A percentile compares a stretch with the other conserved stretches of the same genome.
phyloP scores from a whole-genome alignment of 1,140 invertebrate genomes.

The Anthonomus grandis region DNA sequence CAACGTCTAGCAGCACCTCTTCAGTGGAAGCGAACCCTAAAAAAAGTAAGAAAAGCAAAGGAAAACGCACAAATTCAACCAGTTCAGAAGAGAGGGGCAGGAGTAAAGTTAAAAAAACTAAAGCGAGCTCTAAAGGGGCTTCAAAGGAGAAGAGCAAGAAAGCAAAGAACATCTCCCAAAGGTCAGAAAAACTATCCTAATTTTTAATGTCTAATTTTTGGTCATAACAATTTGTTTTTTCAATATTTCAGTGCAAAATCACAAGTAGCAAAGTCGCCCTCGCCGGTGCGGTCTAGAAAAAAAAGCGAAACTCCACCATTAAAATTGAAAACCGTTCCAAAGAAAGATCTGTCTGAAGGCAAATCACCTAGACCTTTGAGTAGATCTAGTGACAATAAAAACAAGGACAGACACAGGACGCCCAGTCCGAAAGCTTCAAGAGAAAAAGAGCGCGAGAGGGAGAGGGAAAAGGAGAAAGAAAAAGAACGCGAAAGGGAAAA shows the following conservation, averaged over 20 bases:
- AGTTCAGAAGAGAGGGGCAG: constrained; percentile 55
- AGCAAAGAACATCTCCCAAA: constrained; percentile 39
- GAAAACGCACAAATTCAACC: constrained; percentile 59
- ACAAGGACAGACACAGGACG: constrained; percentile 47
- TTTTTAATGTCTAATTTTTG: neutral
- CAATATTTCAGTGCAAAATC: constrained; percentile 6
- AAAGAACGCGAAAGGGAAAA: constrained; percentile 41
- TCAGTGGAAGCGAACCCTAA: constrained; percentile 50
- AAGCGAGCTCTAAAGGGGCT: constrained; percentile 44
- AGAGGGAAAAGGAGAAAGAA: constrained; percentile 40
- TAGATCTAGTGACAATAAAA: constrained; percentile 33
- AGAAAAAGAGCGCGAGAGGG: constrained; percentile 46
- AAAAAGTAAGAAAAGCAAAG: constrained; percentile 55
- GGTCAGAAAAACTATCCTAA: constrained; percentile 4
- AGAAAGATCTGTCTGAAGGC: constrained; percentile 41
- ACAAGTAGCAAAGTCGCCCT: constrained; percentile 35
- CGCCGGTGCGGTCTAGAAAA: constrained; percentile 45
- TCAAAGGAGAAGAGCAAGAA: constrained; percentile 43
- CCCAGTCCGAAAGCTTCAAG: constrained; percentile 44
- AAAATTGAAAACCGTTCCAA: constrained; percentile 45
- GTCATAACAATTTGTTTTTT: too few species aligned
- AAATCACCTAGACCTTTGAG: constrained; percentile 45
- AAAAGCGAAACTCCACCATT: constrained; percentile 45
- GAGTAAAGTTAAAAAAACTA: constrained; percentile 50
- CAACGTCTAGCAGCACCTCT: constrained; percentile 55